Evolutionary conservation across 2,113 vertebrate species (phyloP), one percentile per base, ranked within the genome.

Genomic region (Gallinago media): DNA sequence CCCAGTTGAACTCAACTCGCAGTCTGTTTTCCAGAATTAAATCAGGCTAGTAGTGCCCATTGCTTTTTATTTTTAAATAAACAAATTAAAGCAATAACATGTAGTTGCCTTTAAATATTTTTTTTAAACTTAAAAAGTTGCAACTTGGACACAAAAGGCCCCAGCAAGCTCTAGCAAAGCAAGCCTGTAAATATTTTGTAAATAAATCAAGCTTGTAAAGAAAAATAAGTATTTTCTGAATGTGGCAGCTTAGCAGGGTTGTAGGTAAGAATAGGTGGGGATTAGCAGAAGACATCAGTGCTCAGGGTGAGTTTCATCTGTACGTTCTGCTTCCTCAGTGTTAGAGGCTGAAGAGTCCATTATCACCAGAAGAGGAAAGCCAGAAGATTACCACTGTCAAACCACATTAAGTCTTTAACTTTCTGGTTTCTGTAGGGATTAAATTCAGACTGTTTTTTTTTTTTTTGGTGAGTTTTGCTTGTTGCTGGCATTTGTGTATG

Each of bases 191-290:
- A 27, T 52, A 22, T 27, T 26, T 52, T 52, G 14, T 26, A 52
- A 27, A 52, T 52, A 17, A 61, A 71, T 15, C 27, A 27, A 40
- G 23, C n/a, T 25, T 70, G 56, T 50, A 14, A 50, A 50, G 23
- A 14, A 26, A 50, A 50, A 9, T n/a, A 54, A 42, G 11, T 88
- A 7, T 27, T 54, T 36, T 46, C 55, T 18, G 40, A 26, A 19
- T 6, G 2, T 18, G 0, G 0, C n/a, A n/a, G 15, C 26, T 58
- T 49, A 61, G 68, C 21, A 22, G 49, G 38, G 26, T 9, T 0
- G 2, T 40, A 27, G 29, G 55, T 40, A 32, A 27, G 49, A 52
- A n/a, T 10, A 44, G 38, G 12, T 38, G 13, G 18, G 36, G 56
- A 16, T 40, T 62, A 18, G 34, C 32, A 63, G 66, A 21, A 72